These are phyloP conservation scores for Cynaeus angustus DNA, from an alignment of 2,888 invertebrate species.

Conservation along the genomic window DNA sequence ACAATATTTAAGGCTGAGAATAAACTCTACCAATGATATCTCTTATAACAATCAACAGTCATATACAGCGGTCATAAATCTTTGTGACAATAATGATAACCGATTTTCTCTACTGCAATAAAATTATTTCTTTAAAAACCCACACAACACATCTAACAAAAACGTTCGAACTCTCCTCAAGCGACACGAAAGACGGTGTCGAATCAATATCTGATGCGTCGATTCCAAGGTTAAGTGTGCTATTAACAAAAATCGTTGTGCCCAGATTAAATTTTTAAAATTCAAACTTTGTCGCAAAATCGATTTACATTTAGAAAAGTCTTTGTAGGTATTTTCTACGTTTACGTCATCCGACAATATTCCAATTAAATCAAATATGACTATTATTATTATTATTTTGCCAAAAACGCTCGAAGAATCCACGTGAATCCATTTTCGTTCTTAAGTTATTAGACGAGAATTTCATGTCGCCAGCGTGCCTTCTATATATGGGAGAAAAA, in stretches of 20 bases:
- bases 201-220: too few relatives aligned
- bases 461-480: conserved; percentile 10
- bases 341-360: too few relatives aligned
- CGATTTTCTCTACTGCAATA: conserved; percentile 24
- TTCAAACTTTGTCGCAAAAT: too few relatives aligned
- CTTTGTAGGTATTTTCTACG: too few relatives aligned
- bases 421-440: conserved; percentile 9
- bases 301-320: too few relatives aligned
- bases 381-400: background rate
- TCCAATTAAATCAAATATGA: too few relatives aligned
- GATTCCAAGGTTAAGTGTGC: too few relatives aligned
- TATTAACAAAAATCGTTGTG: too few relatives aligned
- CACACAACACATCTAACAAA: conserved; percentile 25
- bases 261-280: too few relatives aligned
- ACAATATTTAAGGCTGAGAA: background rate
- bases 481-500: conserved; percentile 25
- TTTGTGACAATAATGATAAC: conserved; percentile 29
- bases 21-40: too few relatives aligned
- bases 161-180: background rate
- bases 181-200: background rate
- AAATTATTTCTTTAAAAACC: conserved; percentile 34
- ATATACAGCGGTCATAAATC: conserved; percentile 19
- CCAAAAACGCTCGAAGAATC: conserved; percentile 15
- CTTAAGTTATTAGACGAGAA: conserved; percentile 19
- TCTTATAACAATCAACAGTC: conserved; percentile 5